These are phyloP conservation scores for Pelodiscus sinensis DNA, from an alignment of 2,113 vertebrate species.

Conservation along the genomic window DNA sequence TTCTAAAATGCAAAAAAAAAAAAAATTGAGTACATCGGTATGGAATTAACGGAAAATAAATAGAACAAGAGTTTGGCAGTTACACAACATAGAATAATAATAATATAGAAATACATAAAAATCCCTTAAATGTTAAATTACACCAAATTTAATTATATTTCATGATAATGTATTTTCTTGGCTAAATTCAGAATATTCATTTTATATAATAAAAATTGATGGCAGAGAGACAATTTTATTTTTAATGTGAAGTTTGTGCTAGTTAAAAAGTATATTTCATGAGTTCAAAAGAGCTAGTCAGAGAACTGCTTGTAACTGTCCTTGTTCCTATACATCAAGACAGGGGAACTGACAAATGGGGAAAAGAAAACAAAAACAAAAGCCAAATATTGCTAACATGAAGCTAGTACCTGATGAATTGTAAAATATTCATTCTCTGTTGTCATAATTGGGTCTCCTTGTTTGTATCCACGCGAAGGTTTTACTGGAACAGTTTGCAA, in stretches of 20 bases:
- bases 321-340: not conserved
- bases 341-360: not conserved
- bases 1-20: not conserved
- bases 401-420: slow-evolving; percentile 87
- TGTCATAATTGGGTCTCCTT: slow-evolving; percentile 88
- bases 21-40: not conserved
- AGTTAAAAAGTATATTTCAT: not conserved
- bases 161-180: not conserved
- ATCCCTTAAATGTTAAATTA: not conserved
- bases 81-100: not conserved
- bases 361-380: not conserved
- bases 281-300: not conserved
- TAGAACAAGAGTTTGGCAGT: not conserved
- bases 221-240: not conserved
- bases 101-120: not conserved
- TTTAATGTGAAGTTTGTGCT: not conserved
- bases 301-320: not conserved
- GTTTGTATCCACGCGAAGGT: slow-evolving; percentile 76
- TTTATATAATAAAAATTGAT: not conserved
- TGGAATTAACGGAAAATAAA: not conserved
- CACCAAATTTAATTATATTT: not conserved
- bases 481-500: slow-evolving; percentile 52
- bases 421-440: slow-evolving; percentile 81
- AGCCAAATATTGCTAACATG: not conserved
- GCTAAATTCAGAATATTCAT: not conserved